A percentile compares a stretch with the other conserved stretches of the same genome.
phyloP scores from a whole-genome alignment of 2,113 vertebrate genomes.

The Pionites leucogaster region DNA sequence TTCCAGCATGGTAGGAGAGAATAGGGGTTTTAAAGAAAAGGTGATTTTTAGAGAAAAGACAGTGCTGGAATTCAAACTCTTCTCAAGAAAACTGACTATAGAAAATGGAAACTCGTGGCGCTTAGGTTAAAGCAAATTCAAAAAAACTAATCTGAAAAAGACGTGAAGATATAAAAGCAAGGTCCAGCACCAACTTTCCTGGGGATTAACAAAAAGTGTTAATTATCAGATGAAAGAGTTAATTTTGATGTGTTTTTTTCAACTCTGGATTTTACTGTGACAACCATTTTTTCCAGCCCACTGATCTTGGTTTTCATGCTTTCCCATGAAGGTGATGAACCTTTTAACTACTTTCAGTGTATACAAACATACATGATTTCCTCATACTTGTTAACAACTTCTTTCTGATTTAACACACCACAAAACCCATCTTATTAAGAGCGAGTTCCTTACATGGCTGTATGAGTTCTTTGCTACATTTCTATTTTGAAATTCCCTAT shows the following conservation, averaged over 20 bases:
- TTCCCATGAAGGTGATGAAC: not conserved
- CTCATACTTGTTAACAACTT: not conserved
- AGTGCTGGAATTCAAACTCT: not conserved
- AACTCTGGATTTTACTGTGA: not conserved
- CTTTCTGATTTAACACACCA: not conserved
- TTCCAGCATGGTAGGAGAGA: not conserved
- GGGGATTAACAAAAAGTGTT: not conserved
- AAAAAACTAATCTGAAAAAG: not conserved
- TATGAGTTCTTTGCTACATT: not conserved
- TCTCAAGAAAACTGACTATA: not conserved
- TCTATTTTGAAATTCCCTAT: not conserved
- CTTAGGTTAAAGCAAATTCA: not conserved
- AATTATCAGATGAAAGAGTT: not conserved
- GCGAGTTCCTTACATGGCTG: fast-evolving
- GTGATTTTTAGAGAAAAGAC: not conserved
- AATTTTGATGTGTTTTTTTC: not conserved
- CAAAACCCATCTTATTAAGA: not conserved
- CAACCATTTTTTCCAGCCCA: not conserved
- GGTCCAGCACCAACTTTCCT: not conserved
- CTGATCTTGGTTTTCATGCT: not conserved
- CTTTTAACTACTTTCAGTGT: not conserved
- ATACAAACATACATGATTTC: not conserved
- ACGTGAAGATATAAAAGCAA: not conserved
- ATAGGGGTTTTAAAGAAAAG: not conserved
- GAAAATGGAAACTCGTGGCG: not conserved